Base-by-base conservation (phyloP, 1,140 invertebrate species). In the Nilaparvata lugens region DNA sequence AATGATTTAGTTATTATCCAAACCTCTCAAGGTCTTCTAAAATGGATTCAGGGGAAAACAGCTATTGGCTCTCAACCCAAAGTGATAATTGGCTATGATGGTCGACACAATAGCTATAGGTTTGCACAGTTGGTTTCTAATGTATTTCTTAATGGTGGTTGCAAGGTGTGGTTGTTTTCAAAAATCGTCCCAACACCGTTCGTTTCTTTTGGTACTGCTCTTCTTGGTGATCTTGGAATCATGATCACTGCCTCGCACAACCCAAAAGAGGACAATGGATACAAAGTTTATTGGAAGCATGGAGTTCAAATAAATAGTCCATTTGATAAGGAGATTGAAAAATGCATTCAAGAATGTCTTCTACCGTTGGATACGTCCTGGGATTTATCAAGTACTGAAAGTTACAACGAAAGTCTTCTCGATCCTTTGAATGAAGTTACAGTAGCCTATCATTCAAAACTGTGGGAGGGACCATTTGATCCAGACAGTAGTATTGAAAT, bases 241-340 rank as follows among this genome's bases (percentile, higher is more conserved):
- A 95, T 98, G 93, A 83, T 99, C 0, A 99, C 97, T 14, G 97
- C 97, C 0, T 98, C 95, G 0, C 97, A 99, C 68, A 99, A 99
- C 79, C 97, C 96, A 0, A 98, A 97, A 76, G 86, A 98, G 54
- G 96, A 99, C 71, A 99, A 99, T 76, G 97, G 97, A 4, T 99
- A 98, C 72, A 99, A 99, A 80, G 93, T 97, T 4, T 98, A 97
- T 72, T 96, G 94, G 88, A 76, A 77, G 19, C 97, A 98, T 75
- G 93, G 94, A 1, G 86, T 90, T n/a, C 68, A 98, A 82, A 98
- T 99, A 51, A 89, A 96, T 56, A 75, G 87, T 1, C 97, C 97
- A 0, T 86, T 91, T 66, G 97, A 99, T 74, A 87, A 87, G 70
- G 81, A 82, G 51, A 97, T 99, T 62, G 84, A 96, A 66, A 75